Base-by-base conservation (phyloP, 2,113 vertebrate genomes). In the Grammomys dolichurus region DNA sequence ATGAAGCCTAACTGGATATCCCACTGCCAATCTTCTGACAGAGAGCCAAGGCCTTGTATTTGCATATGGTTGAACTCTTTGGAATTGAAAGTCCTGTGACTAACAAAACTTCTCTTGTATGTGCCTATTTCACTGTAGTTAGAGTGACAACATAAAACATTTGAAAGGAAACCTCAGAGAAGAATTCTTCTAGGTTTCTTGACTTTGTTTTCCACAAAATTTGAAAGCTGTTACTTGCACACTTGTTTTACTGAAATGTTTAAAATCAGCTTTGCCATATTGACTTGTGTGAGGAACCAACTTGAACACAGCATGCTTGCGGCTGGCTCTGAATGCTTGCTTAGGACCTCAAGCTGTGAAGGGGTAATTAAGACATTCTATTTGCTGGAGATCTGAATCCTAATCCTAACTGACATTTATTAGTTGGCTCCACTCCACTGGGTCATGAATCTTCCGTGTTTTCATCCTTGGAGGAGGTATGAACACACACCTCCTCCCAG, bases 351-450 rank as follows among this genome's bases (percentile, higher is more conserved):
- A 28, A 54, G 56, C 6, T 78, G 31, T 43, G 63, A 40, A 24
- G 24, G 78, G 48, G 24, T 69, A 54, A 85, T 67, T 92, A 95
- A 90, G 86, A 76, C 36, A 24, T 51, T 69, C 73, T 82, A 20
- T 17, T 90, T 58, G 5, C 40, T n/a, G 19, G 40, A 56, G 17
- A 80, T 40, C 2, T 51, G 69, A 75, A 8, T 85, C 46, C 56
- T 92, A 87, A 90, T 88, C 77, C 58, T 84, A 77, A 60, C 48
- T 92, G 82, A 76, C 54, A 72, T 82, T 84, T 77, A 78, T 56
- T 54, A 88, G 65, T 4, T 76, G 56, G 60, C 17, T 84, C 65
- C 31, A 40, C 54, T 46, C 60, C 16, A 14, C 22, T 58, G 89
- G 89, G 67, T 60, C 60, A 60, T 67, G 2, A 65, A 65, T 76